Conservation (phyloP, 1,140 invertebrate species). For the Ceratosolen solmsi region DNA sequence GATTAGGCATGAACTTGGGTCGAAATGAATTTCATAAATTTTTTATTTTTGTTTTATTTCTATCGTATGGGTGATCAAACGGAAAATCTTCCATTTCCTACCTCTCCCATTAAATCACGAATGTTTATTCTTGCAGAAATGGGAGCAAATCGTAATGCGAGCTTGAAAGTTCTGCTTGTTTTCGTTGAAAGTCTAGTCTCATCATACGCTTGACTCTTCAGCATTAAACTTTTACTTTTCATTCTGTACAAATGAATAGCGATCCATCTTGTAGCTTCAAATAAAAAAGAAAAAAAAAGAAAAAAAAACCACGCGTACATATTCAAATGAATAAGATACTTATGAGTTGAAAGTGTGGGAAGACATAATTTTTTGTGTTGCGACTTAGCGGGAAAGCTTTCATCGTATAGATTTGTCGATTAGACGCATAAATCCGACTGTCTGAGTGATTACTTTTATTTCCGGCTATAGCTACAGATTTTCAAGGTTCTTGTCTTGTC, state of each 20-base stretch:
- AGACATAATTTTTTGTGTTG: slow-evolving; percentile 20
- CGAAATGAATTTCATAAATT: too few species aligned
- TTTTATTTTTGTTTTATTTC: too few species aligned
- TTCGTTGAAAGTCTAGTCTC: slow-evolving; percentile 54
- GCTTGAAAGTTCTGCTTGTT: slow-evolving; percentile 65
- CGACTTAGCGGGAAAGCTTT: slow-evolving; percentile 1
- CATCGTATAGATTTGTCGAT: neutral
- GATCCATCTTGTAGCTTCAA: slow-evolving; percentile 14
- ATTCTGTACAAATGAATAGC: slow-evolving; percentile 12
- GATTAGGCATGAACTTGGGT: too few species aligned
- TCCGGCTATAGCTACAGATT: neutral
- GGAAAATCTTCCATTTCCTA: neutral
- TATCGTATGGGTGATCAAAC: too few species aligned
- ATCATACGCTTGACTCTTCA: slow-evolving; percentile 49
- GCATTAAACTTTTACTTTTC: slow-evolving; percentile 25
- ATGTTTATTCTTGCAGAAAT: slow-evolving; percentile 55
- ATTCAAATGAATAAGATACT: slow-evolving; percentile 18
- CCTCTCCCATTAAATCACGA: slow-evolving; percentile 55
- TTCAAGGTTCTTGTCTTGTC: slow-evolving; percentile 8
- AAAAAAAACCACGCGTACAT: neutral
- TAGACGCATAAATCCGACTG: neutral
- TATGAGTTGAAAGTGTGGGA: neutral
- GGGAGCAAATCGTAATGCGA: slow-evolving; percentile 15
- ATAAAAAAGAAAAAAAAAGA: too few species aligned
- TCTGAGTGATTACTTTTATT: slow-evolving; percentile 14